These are phyloP conservation scores for Apostichopus parvimensis DNA, from an alignment of 35 echinoderm and acorn worm genomes.

Conservation along the genomic window DNA sequence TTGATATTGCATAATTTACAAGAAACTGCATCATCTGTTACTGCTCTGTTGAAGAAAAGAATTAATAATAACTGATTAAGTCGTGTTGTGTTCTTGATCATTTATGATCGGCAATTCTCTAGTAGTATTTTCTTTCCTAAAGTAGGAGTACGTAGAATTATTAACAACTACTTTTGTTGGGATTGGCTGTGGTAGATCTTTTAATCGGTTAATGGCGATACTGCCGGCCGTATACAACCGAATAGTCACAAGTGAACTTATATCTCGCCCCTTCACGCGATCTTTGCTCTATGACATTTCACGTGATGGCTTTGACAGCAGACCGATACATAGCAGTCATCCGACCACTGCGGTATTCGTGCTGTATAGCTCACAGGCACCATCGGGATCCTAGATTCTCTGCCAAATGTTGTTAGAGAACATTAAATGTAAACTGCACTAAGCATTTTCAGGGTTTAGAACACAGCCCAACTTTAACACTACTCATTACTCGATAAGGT, in stretches of 20 bases:
- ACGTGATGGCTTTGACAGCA: not conserved
- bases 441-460: too few relatives aligned
- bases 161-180: conserved; percentile 31
- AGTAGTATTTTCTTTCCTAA: conserved; percentile 4
- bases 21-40: too few relatives aligned
- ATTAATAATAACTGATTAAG: too few relatives aligned
- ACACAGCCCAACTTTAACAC: too few relatives aligned
- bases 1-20: too few relatives aligned
- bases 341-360: not conserved
- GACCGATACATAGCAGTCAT: conserved; percentile 36
- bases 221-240: conserved; percentile 27
- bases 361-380: not conserved
- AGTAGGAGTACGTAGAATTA: not conserved
- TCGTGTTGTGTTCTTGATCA: too few relatives aligned
- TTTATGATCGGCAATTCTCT: not conserved
- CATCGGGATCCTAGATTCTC: not conserved
- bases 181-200: not conserved
- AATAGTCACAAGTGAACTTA: conserved; percentile 5
- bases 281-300: not conserved
- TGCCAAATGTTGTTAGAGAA: not conserved
- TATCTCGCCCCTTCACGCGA: not conserved
- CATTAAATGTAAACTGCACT: not conserved
- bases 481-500: not conserved
- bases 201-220: not conserved
- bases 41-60: too few relatives aligned